Percentiles rank a stretch among this genome's conserved stretches.
phyloP scores from a whole-genome alignment of 2,888 invertebrate species.

The Lasius fuliginosus region DNA sequence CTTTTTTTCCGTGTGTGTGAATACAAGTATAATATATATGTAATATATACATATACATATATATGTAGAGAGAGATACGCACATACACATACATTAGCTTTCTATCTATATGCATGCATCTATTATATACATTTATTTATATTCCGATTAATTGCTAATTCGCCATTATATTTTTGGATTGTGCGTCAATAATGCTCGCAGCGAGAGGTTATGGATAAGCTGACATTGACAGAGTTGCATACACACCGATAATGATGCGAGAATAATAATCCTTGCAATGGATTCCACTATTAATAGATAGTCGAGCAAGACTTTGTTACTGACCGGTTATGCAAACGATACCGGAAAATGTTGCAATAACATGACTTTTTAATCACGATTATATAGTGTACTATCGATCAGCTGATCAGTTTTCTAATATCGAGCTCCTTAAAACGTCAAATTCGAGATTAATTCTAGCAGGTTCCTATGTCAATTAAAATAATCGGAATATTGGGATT shows the following conservation, averaged over 20 bases:
- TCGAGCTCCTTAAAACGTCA: neutral
- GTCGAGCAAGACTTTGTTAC: constrained; percentile 6
- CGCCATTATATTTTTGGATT: constrained; percentile 6
- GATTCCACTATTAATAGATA: constrained; percentile 51
- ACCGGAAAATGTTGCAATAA: neutral
- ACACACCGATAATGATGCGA: constrained; percentile 40
- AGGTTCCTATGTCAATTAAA: neutral
- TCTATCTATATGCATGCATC: neutral
- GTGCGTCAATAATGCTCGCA: constrained; percentile 27
- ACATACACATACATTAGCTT: neutral
- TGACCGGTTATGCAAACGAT: neutral
- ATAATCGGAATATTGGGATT: neutral
- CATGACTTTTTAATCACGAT: constrained; percentile 43
- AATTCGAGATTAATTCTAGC: constrained; percentile 26
- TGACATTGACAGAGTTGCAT: constrained; percentile 47
- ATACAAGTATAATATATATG: neutral
- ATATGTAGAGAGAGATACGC: neutral
- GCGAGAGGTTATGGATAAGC: constrained; percentile 18
- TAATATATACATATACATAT: neutral
- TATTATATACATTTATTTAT: neutral
- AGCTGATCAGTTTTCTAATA: constrained; percentile 18
- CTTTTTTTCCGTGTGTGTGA: neutral
- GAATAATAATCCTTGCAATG: constrained; percentile 42
- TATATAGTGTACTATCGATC: constrained; percentile 35
- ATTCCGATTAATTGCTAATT: constrained; percentile 22